phyloP scores from a whole-genome alignment of 2,797 vertebrate genomes.

The Centropyge bicolor region DNA sequence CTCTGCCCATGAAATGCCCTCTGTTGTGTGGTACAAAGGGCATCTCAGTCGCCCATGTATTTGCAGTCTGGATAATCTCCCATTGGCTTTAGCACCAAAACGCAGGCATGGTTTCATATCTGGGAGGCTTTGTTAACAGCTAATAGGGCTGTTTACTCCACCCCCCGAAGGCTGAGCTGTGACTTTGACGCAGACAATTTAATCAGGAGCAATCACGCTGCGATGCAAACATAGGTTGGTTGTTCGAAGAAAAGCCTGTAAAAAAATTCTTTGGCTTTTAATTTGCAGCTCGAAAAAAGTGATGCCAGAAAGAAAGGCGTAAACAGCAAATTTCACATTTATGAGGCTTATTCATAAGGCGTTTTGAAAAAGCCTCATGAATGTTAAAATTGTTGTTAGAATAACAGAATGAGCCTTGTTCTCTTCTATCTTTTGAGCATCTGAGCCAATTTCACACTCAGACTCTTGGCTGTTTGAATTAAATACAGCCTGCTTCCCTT shows the following conservation, averaged over 20 bases:
- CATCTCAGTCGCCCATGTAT: constrained; percentile 74
- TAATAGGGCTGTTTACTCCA: constrained; percentile 72
- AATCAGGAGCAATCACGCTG: constrained; percentile 58
- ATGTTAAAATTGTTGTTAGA: constrained; percentile 34
- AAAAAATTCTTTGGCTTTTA: constrained; percentile 20
- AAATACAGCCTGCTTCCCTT: constrained; percentile 55
- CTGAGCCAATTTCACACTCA: constrained; percentile 76
- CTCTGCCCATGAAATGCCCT: constrained; percentile 81
- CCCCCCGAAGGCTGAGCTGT: constrained; percentile 44
- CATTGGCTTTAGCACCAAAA: constrained; percentile 67
- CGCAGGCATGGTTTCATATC: constrained; percentile 70
- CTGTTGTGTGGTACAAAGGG: constrained; percentile 80
- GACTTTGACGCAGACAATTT: constrained; percentile 67
- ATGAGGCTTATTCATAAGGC: constrained; percentile 7
- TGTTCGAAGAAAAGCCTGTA: constrained; percentile 20
- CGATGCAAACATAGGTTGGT: constrained; percentile 30
- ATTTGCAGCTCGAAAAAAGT: constrained; percentile 33
- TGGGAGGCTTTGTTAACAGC: constrained; percentile 74
- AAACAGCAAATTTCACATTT: constrained; percentile 29
- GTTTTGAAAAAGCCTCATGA: constrained; percentile 15
- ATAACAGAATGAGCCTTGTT: constrained; percentile 33
- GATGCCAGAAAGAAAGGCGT: background rate
- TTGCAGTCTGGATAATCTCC: constrained; percentile 80
- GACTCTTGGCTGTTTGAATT: constrained; percentile 63
- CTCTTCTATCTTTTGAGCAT: constrained; percentile 58